Evolutionary conservation across 2,797 vertebrate genomes (phyloP), one percentile per base, ranked within the genome.

Genomic region (Diglossa cyanea): DNA sequence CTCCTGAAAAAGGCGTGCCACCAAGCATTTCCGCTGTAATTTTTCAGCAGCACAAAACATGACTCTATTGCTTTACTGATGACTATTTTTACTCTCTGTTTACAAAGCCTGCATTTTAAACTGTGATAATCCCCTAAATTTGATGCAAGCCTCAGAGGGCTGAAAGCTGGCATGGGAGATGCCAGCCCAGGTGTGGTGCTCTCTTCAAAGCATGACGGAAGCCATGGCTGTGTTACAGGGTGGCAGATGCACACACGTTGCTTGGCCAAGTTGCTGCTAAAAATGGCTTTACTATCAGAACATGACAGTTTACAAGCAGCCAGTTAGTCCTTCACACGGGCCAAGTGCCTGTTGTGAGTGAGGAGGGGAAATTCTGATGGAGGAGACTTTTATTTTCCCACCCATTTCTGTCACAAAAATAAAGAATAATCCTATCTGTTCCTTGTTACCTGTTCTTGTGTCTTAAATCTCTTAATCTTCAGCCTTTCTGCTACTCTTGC

Each of bases 181-280:
- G 70, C 93, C 87, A 95, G 18, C 90, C 55, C 95, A 97, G 97
- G 93, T 97, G 96, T 96, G 95, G 82, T 60, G 54, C 53, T 94
- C 50, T 93, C 90, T 95, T 93, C 90, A 95, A 86, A 97, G 86
- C 81, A 61, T 30, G 57, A 93, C 31, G 76, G 88, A 95, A 97
- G 90, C 95, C 95, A 92, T 81, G 87, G 94, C 86, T 97, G 96
- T 97, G 92, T 97, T 96, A 96, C 45, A 95, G 92, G 94, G 93
- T 88, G 48, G 96, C 94, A 97, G 93, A 96, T 95, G 95, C 75
- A 60, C 72, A 14, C 68, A 81, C 24, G 17, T 86, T 11, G 12
- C 60, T 87, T 93, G 94, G 94, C 94, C 96, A 97, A 94, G 63
- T 16, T 80, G 74, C 17, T 44, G 91, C 86, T 94, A 88, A 93